Evolutionary conservation across 1,140 invertebrate species (phyloP).

Genomic region (Druon quercuslanigerum): DNA sequence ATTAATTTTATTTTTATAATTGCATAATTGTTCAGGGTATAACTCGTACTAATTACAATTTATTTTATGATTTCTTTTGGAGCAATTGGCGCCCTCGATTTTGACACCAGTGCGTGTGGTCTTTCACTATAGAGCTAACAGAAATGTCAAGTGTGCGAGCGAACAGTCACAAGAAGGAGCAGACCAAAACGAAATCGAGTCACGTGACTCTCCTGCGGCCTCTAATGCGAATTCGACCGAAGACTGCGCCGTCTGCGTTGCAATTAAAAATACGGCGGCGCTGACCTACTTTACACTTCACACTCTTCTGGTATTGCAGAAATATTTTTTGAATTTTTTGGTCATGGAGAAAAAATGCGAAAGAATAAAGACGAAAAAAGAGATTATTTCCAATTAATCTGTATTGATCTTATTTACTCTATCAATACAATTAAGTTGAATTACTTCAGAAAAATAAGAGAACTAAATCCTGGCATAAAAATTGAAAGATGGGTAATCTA

Average conservation of each 20-base stretch:
- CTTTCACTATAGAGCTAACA: constrained; percentile 11
- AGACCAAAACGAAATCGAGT: constrained; percentile 18
- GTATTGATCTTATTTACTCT: background rate
- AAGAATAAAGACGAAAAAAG: constrained; percentile 10
- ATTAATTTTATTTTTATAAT: too few species aligned
- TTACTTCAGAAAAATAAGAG: constrained; percentile 44
- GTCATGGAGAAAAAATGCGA: constrained; percentile 43
- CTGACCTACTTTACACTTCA: constrained; percentile 65
- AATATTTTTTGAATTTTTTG: constrained; percentile 56
- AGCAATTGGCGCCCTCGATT: background rate
- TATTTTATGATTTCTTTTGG: too few species aligned
- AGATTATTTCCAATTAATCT: constrained; percentile 32
- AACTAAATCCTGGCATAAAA: constrained; percentile 17
- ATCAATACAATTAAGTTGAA: background rate
- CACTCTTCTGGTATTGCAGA: constrained; percentile 48
- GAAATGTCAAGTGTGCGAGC: constrained; percentile 18
- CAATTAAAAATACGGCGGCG: constrained; percentile 61
- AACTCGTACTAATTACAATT: too few species aligned
- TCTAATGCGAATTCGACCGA: constrained; percentile 41
- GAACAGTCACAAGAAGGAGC: constrained; percentile 19
- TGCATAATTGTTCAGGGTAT: too few species aligned
- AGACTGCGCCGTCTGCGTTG: constrained; percentile 34
- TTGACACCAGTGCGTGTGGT: constrained; percentile 19
- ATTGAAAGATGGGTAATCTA: constrained; percentile 15
- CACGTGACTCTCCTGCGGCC: constrained; percentile 42